Percentiles rank a stretch among this genome's conserved stretches.
These are phyloP conservation scores for Tringa solitaria DNA, from an alignment of 2,113 vertebrate species.

Conservation along the genomic window DNA sequence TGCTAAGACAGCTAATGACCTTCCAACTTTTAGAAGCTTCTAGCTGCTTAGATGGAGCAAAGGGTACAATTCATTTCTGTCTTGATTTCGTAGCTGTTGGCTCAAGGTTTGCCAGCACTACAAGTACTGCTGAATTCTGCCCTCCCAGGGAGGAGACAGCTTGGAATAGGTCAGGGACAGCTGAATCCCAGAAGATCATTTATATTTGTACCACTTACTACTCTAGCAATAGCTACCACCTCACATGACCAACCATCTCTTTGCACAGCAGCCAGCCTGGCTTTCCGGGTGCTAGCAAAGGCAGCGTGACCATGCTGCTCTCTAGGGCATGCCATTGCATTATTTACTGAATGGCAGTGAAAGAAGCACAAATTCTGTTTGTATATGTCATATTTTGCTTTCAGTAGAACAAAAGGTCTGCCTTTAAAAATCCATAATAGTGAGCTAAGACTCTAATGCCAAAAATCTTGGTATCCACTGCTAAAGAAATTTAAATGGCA, in stretches of 20 bases:
- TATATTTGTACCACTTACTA: background rate
- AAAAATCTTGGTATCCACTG: background rate
- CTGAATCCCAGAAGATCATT: background rate
- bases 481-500: background rate
- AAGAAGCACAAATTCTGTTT: background rate
- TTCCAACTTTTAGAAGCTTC: background rate
- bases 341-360: background rate
- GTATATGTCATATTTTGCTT: background rate
- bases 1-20: background rate
- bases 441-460: rapidly evolving
- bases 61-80: background rate
- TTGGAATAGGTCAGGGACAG: background rate
- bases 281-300: background rate
- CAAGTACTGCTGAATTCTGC: background rate
- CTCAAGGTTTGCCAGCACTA: background rate
- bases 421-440: background rate
- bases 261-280: background rate
- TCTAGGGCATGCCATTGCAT: background rate
- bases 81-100: background rate
- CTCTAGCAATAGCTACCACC: rapidly evolving
- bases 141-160: background rate
- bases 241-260: rapidly evolving
- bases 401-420: background rate
- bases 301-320: rapidly evolving
- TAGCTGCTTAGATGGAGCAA: background rate